These are phyloP conservation scores for Bombus polaris DNA, from an alignment of 1,140 invertebrate genomes.

Conservation along the genomic window DNA sequence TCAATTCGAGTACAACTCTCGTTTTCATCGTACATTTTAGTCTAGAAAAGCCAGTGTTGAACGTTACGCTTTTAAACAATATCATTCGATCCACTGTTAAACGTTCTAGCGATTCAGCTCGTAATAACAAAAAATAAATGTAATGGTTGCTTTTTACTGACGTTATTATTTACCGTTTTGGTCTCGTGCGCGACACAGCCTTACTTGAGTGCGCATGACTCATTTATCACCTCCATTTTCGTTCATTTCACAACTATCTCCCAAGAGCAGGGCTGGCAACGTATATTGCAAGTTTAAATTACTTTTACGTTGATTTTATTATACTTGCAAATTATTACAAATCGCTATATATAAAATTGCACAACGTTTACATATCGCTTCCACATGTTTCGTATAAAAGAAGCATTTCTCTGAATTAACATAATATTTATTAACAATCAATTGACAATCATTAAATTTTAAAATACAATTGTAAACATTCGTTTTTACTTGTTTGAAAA, in stretches of 20 bases:
- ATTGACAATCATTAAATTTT: background rate
- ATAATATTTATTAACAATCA: slow-evolving; percentile 6
- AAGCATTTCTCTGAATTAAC: background rate
- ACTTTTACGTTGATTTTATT: background rate
- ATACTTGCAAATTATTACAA: background rate
- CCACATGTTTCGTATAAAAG: background rate
- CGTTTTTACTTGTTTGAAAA: background rate
- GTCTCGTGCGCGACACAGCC: slow-evolving; percentile 13
- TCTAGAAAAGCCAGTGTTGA: background rate
- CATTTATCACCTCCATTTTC: slow-evolving; percentile 26
- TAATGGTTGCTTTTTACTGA: slow-evolving; percentile 16
- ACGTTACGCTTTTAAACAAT: slow-evolving; percentile 31
- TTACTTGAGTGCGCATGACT: slow-evolving; percentile 45
- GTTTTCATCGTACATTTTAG: slow-evolving; percentile 61
- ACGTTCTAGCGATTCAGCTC: background rate
- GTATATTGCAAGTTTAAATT: background rate
- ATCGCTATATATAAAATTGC: background rate
- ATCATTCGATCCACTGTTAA: slow-evolving; percentile 50
- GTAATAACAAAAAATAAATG: background rate
- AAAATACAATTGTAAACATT: background rate
- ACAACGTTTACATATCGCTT: background rate
- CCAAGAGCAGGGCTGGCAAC: slow-evolving; percentile 26
- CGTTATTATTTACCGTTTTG: slow-evolving; percentile 46
- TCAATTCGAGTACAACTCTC: slow-evolving; percentile 5
- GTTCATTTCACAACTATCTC: background rate